Percentiles rank a stretch among this genome's conserved stretches.
Conservation (phyloP, 2,888 invertebrate species). For the Muscina levida region DNA sequence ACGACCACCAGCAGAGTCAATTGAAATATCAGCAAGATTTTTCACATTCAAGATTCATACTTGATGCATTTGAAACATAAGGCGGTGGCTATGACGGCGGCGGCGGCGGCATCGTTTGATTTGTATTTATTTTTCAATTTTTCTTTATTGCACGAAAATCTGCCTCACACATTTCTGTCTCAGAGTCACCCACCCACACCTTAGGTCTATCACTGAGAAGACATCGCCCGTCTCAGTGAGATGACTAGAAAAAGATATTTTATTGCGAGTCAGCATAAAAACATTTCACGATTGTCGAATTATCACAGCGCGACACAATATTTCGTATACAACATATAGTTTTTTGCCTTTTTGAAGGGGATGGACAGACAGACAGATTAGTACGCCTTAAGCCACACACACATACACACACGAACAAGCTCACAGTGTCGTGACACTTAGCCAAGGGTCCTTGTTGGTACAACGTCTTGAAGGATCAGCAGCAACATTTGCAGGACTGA, state of each 20-base stretch:
- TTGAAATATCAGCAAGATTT: constrained; percentile 79
- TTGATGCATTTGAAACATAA: constrained; percentile 59
- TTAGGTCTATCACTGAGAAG: constrained; percentile 3
- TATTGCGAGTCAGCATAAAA: constrained; percentile 66
- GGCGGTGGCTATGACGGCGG: no score
- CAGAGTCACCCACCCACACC: constrained; percentile 56
- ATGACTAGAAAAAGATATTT: neutral
- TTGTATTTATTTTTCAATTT: constrained; percentile 39
- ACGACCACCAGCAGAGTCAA: constrained; percentile 69
- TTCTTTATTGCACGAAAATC: no score
- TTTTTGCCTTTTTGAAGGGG: constrained; percentile 31
- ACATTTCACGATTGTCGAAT: constrained; percentile 71
- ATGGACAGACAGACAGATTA: constrained; percentile 37
- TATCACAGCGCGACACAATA: constrained; percentile 68
- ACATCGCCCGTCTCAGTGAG: constrained; percentile 54
- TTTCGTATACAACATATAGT: constrained; percentile 40
- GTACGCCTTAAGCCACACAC: constrained; percentile 48
- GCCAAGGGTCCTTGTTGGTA: constrained; percentile 16
- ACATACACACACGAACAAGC: neutral
- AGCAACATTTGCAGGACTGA: neutral
- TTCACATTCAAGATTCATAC: constrained; percentile 74
- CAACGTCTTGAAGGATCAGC: neutral
- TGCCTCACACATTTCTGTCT: constrained; percentile 25
- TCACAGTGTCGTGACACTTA: neutral
- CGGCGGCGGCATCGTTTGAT: no score